Evolutionary conservation across 2,888 invertebrate genomes (phyloP), one percentile per base, ranked within the genome.

Genomic region (Frankliniella intonsa): DNA sequence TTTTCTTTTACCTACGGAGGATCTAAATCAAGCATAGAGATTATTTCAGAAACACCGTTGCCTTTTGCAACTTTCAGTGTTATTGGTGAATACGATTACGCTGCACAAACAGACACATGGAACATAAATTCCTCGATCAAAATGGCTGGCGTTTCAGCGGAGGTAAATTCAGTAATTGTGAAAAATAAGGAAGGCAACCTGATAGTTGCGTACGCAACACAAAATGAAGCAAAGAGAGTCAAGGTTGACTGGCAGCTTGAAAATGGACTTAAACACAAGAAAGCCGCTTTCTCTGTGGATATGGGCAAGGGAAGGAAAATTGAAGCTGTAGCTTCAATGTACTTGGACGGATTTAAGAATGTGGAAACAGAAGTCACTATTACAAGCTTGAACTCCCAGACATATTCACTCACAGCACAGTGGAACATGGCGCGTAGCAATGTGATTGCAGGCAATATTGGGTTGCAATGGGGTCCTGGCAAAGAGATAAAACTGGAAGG

Each of bases 61-160:
- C 25, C 69, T 25, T 76, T 76, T 22, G 69, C 69, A 9, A 76
- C 69, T 12, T 76, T 76, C 25, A 62, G 80, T 62, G n/a, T 84
- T 22, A 50, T 81, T 25, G 84, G 81, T 50, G 80, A 83, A 69
- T 84, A 83, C 65, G 82, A 82, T 50, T 25, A 76, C 25, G 69
- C 69, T 5, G 69, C 69, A 25, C 69, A 22, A 2, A 25, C 69
- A 8, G 22, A 12, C 69, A 76, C 69, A 8, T 76, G 69, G 69
- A 76, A 76, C 25, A 76, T 76, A 22, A 76, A 76, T 22, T 76
- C 69, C 22, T 22, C 25, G 0, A 25, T 76, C 10, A 76, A 76
- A 25, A 22, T 76, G 69, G 69, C 82, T 19, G 80, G 81, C 17
- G 50, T 81, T 10, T 19, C 11, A 9, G 38, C 38, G 17, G 62